A percentile compares a stretch with the other conserved stretches of the same genome.
Evolutionary conservation across 2,888 invertebrate genomes (phyloP).

Genomic region (Papilio protenor): DNA sequence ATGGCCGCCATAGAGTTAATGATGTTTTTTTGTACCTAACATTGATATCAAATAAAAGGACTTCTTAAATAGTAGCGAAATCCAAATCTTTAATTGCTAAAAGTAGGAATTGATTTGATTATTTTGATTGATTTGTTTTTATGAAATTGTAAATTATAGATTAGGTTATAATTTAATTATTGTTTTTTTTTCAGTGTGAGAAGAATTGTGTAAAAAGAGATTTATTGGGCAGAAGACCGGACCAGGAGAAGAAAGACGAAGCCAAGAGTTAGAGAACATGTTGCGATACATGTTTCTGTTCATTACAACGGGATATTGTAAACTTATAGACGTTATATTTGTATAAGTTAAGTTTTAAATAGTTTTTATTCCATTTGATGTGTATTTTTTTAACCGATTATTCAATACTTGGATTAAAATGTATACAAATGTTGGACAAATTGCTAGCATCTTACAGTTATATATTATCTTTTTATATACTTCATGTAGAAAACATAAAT

Average conservation of each 20-base stretch:
- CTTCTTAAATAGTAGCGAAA: no score
- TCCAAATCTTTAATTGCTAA: no score
- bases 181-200: conserved; percentile 58
- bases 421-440: not conserved
- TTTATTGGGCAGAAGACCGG: conserved; percentile 65
- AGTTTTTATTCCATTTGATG: conserved; percentile 16
- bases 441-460: not conserved
- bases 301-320: not conserved
- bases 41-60: no score
- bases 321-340: not conserved
- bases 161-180: no score
- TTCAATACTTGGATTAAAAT: not conserved
- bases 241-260: conserved; percentile 61
- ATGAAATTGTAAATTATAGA: no score
- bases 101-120: no score
- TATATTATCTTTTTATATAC: not conserved
- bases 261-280: conserved; percentile 65
- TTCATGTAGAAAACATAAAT: not conserved
- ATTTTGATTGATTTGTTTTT: no score
- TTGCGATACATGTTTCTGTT: not conserved
- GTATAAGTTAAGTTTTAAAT: conserved; percentile 17
- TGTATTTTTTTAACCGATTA: not conserved
- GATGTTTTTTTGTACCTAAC: no score
- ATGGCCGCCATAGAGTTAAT: no score
- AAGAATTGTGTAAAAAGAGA: conserved; percentile 65